A percentile compares a stretch with the other conserved stretches of the same genome.
These are phyloP conservation scores for Calliphora vomitoria DNA, from an alignment of 2,888 invertebrate species.

Conservation along the genomic window DNA sequence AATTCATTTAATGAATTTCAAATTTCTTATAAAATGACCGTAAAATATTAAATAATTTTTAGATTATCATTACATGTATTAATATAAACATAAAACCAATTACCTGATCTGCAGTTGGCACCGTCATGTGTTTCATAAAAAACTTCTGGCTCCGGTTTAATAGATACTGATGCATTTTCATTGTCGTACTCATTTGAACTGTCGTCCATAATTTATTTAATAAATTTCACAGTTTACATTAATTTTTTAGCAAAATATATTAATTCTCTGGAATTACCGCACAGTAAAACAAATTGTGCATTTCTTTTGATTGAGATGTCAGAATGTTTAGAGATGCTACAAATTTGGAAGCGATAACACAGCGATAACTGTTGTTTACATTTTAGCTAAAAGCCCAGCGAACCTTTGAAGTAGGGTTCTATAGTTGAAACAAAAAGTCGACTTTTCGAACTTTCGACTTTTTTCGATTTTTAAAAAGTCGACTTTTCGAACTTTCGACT, in stretches of 20 bases:
- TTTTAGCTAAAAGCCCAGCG: background rate
- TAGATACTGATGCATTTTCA: background rate
- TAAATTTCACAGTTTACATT: background rate
- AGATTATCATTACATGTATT: too few species aligned
- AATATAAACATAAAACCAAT: background rate
- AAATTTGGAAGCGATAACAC: background rate
- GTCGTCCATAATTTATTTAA: background rate
- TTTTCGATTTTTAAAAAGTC: too few species aligned
- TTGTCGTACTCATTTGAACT: conserved; percentile 7
- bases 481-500: too few species aligned
- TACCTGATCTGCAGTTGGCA: conserved; percentile 13
- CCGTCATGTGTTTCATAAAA: background rate
- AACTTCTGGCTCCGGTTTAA: conserved; percentile 12
- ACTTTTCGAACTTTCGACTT: too few species aligned
- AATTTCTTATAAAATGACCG: too few species aligned
- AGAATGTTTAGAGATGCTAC: background rate
- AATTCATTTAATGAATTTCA: too few species aligned
- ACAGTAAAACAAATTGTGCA: background rate
- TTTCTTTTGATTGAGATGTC: background rate
- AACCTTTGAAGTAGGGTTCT: too few species aligned
- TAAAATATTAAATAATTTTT: too few species aligned
- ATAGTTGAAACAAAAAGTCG: too few species aligned
- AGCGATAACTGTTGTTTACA: background rate
- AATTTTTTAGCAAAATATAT: background rate
- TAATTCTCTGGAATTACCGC: background rate